Conservation (phyloP, 2,888 invertebrate species). For the Phalera bucephala region DNA sequence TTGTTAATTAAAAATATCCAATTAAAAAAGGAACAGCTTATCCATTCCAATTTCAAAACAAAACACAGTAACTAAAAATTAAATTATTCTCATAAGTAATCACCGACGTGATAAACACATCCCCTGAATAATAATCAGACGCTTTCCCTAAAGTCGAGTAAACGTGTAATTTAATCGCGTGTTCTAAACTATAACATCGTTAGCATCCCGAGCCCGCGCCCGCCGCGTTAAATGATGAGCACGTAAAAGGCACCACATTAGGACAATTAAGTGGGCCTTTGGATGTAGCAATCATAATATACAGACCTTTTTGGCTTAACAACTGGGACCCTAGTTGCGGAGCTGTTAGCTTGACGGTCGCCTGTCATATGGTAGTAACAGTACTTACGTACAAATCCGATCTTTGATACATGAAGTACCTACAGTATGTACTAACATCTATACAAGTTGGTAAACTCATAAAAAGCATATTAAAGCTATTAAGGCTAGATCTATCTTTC, state of each 20-base stretch:
- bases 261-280: conserved; percentile 61
- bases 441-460: too few species aligned
- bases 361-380: too few species aligned
- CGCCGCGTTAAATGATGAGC: conserved; percentile 57
- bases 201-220: conserved; percentile 23
- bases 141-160: conserved; percentile 10
- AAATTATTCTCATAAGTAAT: not conserved
- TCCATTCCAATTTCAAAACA: too few species aligned
- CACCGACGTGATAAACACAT: not conserved
- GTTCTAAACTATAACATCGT: conserved; percentile 30
- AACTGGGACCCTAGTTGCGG: conserved; percentile 35
- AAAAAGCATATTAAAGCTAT: too few species aligned
- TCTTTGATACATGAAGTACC: too few species aligned
- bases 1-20: too few species aligned
- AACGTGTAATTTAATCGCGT: conserved; percentile 23
- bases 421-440: too few species aligned
- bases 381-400: too few species aligned
- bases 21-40: too few species aligned
- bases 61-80: too few species aligned
- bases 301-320: conserved; percentile 44
- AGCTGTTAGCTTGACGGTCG: conserved; percentile 23
- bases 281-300: conserved; percentile 62
- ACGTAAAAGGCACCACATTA: conserved; percentile 56
- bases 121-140: not conserved
- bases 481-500: too few species aligned